Evolutionary conservation across 2,888 invertebrate genomes (phyloP), one percentile per base, ranked within the genome.

Genomic region (Myathropa florea): DNA sequence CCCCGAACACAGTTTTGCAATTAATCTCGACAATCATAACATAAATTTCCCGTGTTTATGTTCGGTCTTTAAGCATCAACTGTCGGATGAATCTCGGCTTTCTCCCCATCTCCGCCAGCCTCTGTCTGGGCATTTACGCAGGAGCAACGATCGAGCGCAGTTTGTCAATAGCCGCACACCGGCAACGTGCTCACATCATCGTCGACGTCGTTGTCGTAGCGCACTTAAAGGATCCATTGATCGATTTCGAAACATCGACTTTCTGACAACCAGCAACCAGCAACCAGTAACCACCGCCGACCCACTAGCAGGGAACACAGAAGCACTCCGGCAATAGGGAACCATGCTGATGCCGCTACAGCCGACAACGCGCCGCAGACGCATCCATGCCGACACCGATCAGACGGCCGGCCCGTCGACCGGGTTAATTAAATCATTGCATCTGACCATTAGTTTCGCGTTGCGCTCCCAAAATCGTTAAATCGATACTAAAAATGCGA

Each of bases 381-480:
- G 57, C 75, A 67, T 36, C 65, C 71, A n/a, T 14, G 30, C 55
- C 57, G 12, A 61, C 36, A 6, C 36, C 23, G 30, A 28, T n/a
- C n/a, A n/a, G n/a, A n/a, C n/a, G n/a, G n/a, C 26, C 30, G 23
- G 30, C 23, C 3, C 28, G 21, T 2, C 26, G 26, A 30, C 63
- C 46, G 18, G 46, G 86, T 86, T 86, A 86, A 86, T 86, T 86
- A 86, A 86, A 86, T 86, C 86, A 86, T 86, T 86, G 86, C 86
- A 83, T 61, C 79, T 78, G 83, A 79, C 83, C 86, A 86, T 86
- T 86, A 83, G 86, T 86, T 86, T 86, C 86, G 86, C 86, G 86
- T 76, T 86, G 86, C 86, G 86, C 86, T 86, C 86, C 86, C 86
- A 83, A 86, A 86, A 86, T 86, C 86, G 75, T 86, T 83, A 86